Percentiles rank a stretch among this genome's conserved stretches.
phyloP scores from a whole-genome alignment of 2,113 vertebrate species.

The Nothobranchius furzeri region DNA sequence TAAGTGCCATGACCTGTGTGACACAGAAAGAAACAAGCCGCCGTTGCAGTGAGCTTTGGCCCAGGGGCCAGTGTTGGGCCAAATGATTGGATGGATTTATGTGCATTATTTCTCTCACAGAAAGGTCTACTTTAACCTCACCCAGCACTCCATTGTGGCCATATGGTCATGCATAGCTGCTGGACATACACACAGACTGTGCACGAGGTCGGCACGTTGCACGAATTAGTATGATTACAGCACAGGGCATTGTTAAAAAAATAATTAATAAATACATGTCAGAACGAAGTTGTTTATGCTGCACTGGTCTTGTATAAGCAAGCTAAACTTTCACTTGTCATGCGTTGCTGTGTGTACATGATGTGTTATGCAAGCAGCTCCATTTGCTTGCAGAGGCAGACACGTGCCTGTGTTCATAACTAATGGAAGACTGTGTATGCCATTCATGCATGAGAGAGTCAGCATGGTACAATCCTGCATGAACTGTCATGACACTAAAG shows the following conservation, averaged over 20 bases:
- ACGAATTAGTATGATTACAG: not conserved
- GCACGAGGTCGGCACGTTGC: not conserved
- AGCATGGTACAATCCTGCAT: constrained; percentile 57
- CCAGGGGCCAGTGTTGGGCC: constrained; percentile 56
- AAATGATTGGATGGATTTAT: constrained; percentile 70
- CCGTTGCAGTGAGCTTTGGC: constrained; percentile 58
- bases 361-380: constrained; percentile 68
- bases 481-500: constrained; percentile 49
- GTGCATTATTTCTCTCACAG: constrained; percentile 57
- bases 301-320: constrained; percentile 3
- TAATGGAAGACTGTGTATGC: constrained; percentile 72
- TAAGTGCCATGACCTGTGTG: constrained; percentile 55
- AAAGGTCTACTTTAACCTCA: constrained; percentile 56
- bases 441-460: constrained; percentile 69
- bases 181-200: not conserved
- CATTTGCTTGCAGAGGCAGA: constrained; percentile 63
- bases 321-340: constrained; percentile 39
- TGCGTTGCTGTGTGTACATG: constrained; percentile 33
- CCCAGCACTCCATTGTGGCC: constrained; percentile 17
- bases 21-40: constrained; percentile 71
- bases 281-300: constrained; percentile 3
- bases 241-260: not conserved
- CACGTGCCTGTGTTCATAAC: constrained; percentile 75
- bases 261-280: not conserved
- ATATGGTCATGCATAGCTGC: constrained; percentile 23